phyloP scores from a whole-genome alignment of 2,797 vertebrate species.

The Propithecus deckenii region DNA sequence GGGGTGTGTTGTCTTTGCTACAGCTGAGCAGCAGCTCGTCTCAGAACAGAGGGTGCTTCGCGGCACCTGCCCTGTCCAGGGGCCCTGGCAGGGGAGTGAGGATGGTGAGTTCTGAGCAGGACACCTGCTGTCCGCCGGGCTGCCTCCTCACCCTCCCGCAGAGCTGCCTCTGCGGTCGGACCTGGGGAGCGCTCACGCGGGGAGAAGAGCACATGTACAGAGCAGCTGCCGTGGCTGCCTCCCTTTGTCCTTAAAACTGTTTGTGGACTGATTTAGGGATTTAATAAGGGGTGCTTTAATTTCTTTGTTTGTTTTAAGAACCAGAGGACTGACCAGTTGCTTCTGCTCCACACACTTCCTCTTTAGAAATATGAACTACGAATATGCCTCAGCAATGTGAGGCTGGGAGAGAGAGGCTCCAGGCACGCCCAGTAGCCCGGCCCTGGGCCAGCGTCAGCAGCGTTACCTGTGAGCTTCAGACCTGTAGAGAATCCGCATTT shows the following conservation, averaged over 20 bases:
- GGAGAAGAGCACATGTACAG: too few species aligned
- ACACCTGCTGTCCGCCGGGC: too few species aligned
- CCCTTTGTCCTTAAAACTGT: neutral
- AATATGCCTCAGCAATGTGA: rapidly evolving
- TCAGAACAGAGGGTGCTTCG: neutral
- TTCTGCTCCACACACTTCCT: neutral
- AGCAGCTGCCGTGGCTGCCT: rapidly evolving
- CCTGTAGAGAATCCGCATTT: rapidly evolving
- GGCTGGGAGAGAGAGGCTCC: neutral
- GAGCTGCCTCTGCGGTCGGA: rapidly evolving
- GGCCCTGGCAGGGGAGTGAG: neutral
- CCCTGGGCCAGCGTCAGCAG: neutral
- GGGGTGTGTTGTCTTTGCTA: rapidly evolving
- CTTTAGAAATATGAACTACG: neutral
- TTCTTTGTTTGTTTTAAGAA: neutral
- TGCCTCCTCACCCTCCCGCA: rapidly evolving
- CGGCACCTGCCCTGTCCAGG: rapidly evolving
- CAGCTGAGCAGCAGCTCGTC: rapidly evolving
- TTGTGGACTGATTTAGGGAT: neutral
- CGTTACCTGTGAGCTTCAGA: neutral
- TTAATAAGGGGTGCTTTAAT: neutral
- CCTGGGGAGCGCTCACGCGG: neutral
- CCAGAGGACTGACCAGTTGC: neutral
- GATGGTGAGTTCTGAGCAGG: neutral
- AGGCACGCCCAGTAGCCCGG: neutral